phyloP scores from a whole-genome alignment of 2,113 vertebrate species.

The Myiopsitta monachus region DNA sequence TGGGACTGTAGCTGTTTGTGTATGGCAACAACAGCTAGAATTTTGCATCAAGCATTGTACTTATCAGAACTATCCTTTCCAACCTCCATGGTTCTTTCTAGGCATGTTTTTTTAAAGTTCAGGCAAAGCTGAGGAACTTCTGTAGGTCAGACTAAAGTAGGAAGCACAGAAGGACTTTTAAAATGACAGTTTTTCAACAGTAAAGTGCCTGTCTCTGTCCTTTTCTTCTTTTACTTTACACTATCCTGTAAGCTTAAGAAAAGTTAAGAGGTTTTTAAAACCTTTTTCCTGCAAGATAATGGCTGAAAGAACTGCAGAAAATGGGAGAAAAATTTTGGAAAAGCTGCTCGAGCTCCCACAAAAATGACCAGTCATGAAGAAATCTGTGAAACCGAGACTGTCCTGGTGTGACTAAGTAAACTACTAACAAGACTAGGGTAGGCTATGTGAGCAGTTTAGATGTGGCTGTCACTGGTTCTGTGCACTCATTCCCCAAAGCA shows the following conservation, averaged over 20 bases:
- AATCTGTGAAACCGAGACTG: background rate
- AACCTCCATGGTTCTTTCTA: background rate
- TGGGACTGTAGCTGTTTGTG: background rate
- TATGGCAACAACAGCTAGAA: background rate
- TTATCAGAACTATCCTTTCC: background rate
- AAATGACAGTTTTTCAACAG: constrained; percentile 12
- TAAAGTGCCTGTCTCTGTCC: background rate
- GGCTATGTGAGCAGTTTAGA: background rate
- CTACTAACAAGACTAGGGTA: background rate
- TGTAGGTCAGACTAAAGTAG: background rate
- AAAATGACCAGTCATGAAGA: background rate
- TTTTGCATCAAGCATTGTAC: background rate
- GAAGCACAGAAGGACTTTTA: constrained; percentile 1
- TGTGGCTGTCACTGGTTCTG: background rate
- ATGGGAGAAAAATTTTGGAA: background rate
- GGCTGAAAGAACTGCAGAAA: constrained; percentile 34
- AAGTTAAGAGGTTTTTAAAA: constrained; percentile 4
- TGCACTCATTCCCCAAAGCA: background rate
- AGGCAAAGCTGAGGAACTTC: background rate
- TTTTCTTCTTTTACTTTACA: constrained; percentile 39
- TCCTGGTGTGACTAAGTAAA: background rate
- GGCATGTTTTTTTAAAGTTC: background rate
- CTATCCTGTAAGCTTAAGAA: constrained; percentile 9
- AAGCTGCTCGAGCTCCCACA: background rate
- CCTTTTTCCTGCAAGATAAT: constrained; percentile 20